Evolutionary conservation across 1,140 invertebrate species (phyloP).

Genomic region (Triops longicaudatus): DNA sequence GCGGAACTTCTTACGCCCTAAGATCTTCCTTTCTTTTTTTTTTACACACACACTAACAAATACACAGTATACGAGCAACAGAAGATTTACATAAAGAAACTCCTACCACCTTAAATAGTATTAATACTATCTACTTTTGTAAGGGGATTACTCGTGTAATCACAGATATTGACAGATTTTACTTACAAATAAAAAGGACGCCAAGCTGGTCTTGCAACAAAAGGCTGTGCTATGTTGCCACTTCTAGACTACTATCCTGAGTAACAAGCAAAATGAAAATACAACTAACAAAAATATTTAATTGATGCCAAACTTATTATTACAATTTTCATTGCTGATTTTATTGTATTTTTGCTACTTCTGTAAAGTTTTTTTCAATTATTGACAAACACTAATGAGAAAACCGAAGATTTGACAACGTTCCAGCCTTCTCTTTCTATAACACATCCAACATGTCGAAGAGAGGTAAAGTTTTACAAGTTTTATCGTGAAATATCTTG

Average conservation of each 20-base stretch:
- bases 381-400: neutral
- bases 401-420: neutral
- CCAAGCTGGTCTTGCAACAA: neutral
- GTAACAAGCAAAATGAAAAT: neutral
- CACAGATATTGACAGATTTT: neutral
- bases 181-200: neutral
- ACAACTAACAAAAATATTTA: neutral
- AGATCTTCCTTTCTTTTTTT: neutral
- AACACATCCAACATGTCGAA: conserved; percentile 15
- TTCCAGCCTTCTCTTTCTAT: neutral
- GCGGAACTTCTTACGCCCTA: neutral
- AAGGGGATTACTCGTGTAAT: neutral
- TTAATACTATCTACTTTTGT: neutral
- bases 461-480: neutral
- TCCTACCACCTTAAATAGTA: neutral
- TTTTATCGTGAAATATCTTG: conserved; percentile 1
- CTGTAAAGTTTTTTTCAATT: neutral
- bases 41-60: neutral
- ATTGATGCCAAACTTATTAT: neutral
- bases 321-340: neutral
- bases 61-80: neutral
- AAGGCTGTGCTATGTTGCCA: neutral
- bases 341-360: neutral
- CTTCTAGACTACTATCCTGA: neutral
- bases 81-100: neutral